These are phyloP conservation scores for Oncorhynchus clarkii DNA, from an alignment of 2,113 vertebrate species.

Conservation along the genomic window DNA sequence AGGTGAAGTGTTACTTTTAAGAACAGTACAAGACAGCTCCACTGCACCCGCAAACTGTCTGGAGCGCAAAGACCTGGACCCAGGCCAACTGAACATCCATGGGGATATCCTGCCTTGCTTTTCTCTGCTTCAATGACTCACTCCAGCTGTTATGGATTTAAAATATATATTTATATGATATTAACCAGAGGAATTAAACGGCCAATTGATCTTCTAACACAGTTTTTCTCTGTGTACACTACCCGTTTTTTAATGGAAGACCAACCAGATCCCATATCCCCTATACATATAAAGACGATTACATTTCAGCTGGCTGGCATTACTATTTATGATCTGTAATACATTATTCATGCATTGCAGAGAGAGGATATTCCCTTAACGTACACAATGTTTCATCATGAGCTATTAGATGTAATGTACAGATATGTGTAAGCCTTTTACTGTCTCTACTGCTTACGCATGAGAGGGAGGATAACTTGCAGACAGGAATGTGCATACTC, in stretches of 20 bases:
- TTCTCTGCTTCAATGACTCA: too few species aligned
- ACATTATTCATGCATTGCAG: conserved; percentile 54
- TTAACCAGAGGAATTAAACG: not conserved
- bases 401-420: conserved; percentile 27
- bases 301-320: conserved; percentile 16
- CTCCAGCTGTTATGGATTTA: too few species aligned
- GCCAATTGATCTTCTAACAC: not conserved
- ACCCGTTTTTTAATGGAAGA: not conserved
- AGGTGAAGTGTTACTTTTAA: too few species aligned
- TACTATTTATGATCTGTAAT: conserved; percentile 14
- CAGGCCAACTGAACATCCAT: too few species aligned
- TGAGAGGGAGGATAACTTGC: not conserved
- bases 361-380: conserved; percentile 27
- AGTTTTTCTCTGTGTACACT: not conserved
- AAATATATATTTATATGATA: not conserved
- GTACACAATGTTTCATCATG: conserved; percentile 8
- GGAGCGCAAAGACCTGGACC: too few species aligned
- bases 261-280: not conserved
- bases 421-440: conserved; percentile 6
- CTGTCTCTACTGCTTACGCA: conserved; percentile 8
- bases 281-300: conserved; percentile 26
- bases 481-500: not conserved
- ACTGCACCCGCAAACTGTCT: too few species aligned
- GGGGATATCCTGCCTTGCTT: too few species aligned
- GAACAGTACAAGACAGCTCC: too few species aligned